Evolutionary conservation across 1,140 invertebrate species (phyloP).

Genomic region (Odontomachus brunneus): DNA sequence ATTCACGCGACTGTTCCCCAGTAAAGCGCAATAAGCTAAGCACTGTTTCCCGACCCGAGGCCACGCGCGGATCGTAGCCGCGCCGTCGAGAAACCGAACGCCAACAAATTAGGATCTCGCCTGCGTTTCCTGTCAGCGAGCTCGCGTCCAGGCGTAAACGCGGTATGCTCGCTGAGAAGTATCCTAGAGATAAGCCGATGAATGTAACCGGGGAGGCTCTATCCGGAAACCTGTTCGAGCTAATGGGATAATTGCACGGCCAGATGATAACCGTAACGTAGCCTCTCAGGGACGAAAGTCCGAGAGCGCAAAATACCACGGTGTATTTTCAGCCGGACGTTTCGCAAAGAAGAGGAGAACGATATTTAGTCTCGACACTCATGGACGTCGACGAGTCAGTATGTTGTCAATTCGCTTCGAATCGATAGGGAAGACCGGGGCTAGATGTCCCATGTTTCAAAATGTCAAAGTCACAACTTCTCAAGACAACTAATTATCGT

Average conservation of each 20-base stretch:
- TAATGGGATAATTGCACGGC: conserved; percentile 53
- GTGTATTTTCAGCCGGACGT: too few relatives aligned
- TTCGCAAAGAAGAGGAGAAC: too few relatives aligned
- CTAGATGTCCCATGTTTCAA: too few relatives aligned
- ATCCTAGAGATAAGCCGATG: conserved; percentile 17
- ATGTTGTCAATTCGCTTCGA: too few relatives aligned
- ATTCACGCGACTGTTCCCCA: conserved; percentile 50
- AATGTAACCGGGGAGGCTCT: conserved; percentile 20
- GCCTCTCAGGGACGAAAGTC: not conserved
- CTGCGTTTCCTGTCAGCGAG: conserved; percentile 40
- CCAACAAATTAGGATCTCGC: conserved; percentile 54
- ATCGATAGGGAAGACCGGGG: too few relatives aligned
- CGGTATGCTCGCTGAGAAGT: conserved; percentile 2
- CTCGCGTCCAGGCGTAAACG: conserved; percentile 24
- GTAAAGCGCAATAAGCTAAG: conserved; percentile 58
- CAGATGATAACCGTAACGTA: conserved; percentile 19
- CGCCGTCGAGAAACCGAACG: conserved; percentile 1
- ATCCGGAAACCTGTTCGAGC: conserved; percentile 39
- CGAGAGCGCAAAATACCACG: not conserved
- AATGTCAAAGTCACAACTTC: too few relatives aligned
- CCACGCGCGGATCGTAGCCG: not conserved
- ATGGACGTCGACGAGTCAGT: too few relatives aligned
- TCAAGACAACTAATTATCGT: too few relatives aligned
- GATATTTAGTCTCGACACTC: too few relatives aligned
- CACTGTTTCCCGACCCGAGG: conserved; percentile 55